Conservation (phyloP, 2,113 vertebrate species). For the Saccopteryx leptura region DNA sequence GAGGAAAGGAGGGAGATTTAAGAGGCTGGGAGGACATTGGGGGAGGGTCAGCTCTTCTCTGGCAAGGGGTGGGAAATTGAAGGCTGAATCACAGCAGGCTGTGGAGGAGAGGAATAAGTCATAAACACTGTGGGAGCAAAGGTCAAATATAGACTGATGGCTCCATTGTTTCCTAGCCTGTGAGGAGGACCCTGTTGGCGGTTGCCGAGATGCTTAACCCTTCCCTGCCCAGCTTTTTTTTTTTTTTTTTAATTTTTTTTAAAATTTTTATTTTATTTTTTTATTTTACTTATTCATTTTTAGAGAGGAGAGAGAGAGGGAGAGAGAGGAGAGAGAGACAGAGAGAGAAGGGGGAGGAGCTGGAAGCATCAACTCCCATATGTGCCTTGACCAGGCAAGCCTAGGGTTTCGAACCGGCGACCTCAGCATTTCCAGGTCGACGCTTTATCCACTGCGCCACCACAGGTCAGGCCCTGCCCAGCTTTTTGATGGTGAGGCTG, state of each 20-base stretch:
- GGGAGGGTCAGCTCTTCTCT: constrained; percentile 53
- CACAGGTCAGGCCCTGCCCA: no score
- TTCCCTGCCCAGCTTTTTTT: constrained; percentile 82
- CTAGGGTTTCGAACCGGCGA: no score
- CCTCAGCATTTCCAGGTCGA: no score
- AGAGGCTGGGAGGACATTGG: background rate
- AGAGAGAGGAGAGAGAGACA: no score
- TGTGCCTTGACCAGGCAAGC: no score
- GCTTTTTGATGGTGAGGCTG: constrained; percentile 15
- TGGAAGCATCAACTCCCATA: no score
- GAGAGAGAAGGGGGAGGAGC: no score
- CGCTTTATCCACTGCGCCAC: no score
- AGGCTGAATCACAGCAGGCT: constrained; percentile 86
- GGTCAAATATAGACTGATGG: constrained; percentile 91
- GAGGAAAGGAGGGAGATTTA: background rate
- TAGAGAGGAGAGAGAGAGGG: no score
- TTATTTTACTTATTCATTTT: no score
- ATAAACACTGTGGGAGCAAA: constrained; percentile 89
- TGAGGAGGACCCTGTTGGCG: constrained; percentile 87
- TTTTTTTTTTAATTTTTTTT: no score
- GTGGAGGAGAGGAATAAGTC: constrained; percentile 90
- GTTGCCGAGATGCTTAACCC: constrained; percentile 85
- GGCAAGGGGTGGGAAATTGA: constrained; percentile 85
- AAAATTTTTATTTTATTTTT: no score
- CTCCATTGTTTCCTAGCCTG: constrained; percentile 88